Evolutionary conservation across 2,888 invertebrate genomes (phyloP), one percentile per base, ranked within the genome.

Genomic region (Tanypteryx hageni): DNA sequence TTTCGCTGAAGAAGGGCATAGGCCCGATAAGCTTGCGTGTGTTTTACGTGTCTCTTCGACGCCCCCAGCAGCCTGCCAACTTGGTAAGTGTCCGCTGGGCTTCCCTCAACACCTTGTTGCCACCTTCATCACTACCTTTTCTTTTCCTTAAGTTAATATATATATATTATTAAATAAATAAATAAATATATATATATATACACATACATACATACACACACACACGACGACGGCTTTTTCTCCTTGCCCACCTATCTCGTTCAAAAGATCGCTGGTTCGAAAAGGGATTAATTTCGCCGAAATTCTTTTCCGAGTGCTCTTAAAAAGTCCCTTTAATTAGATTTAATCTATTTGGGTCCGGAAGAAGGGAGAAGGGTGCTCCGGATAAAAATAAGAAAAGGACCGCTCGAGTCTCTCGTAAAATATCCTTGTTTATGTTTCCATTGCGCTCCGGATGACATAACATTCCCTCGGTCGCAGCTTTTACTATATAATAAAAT

Each of bases 401-500:
- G 31, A 18, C 16, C 82, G 13, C 44, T 13, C 83, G 18, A 83
- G 57, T n/a, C 83, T 18, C 11, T 83, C 83, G 56, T 10, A 18
- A n/a, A 9, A 27, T 18, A 11, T 57, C 83, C 57, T 56, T n/a
- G n/a, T 10, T 83, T 83, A 83, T 83, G 82, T 56, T 83, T 13
- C n/a, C 83, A n/a, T 83, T 57, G 56, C 57, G 2, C 83, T 18
- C 83, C 57, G 16, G 57, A 56, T 56, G 31, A 83, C 56, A 57
- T n/a, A 56, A 83, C 56, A 44, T 83, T 44, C 83, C 10, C 56
- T 83, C 56, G 18, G 14, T 31, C n/a, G 16, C 18, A n/a, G 9
- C 83, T 82, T 82, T 82, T 82, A 82, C 11, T 44, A 44, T 44
- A 14, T 44, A 44, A 44, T 82, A 82, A 82, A 82, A 82, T 82